Evolutionary conservation across 1,140 invertebrate genomes (phyloP), one percentile per base, ranked within the genome.

Genomic region (Tribolium madens): DNA sequence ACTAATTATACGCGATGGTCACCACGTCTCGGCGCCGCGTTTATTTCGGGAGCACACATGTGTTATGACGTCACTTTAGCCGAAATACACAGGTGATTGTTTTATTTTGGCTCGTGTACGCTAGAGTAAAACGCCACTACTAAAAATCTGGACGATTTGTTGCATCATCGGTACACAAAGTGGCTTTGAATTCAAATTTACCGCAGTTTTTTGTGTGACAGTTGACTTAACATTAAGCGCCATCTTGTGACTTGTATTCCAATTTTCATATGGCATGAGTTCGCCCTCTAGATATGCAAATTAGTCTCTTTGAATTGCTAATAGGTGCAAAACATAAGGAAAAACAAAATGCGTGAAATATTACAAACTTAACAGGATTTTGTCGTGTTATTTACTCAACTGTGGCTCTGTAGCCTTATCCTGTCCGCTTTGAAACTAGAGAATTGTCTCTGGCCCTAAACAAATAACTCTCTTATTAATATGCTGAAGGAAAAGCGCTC

Each of bases 41-140:
- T 73, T 77, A 77, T 77, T 77, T 77, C 57, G 60, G 71, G 76
- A 31, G 21, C 71, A 74, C 70, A 76, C 46, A 73, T 73, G 69
- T 73, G 33, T 60, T 26, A 52, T 77, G 76, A 77, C 76, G 76
- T 77, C 76, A 77, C 31, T 33, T 42, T 3, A 13, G 46, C 70
- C 52, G 57, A 76, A 68, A 76, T 69, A 68, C 21, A 76, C 74
- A 76, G 60, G 60, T 76, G 64, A 76, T 71, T 71, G 75, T 76
- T 76, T 76, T 76, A 76, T 69, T 76, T 76, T 42, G 50, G 70
- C 21, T 50, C 57, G 57, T 0, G 31, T 18, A 64, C 57, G 57
- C 7, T 33, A 12, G 33, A 64, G 57, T 64, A 64, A 64, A 33
- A 64, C 57, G 57, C 57, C 3, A 64, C 12, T 64, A 21, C 2